These are phyloP conservation scores for Elephas maximus DNA, from an alignment of 2,113 vertebrate genomes.

Conservation along the genomic window DNA sequence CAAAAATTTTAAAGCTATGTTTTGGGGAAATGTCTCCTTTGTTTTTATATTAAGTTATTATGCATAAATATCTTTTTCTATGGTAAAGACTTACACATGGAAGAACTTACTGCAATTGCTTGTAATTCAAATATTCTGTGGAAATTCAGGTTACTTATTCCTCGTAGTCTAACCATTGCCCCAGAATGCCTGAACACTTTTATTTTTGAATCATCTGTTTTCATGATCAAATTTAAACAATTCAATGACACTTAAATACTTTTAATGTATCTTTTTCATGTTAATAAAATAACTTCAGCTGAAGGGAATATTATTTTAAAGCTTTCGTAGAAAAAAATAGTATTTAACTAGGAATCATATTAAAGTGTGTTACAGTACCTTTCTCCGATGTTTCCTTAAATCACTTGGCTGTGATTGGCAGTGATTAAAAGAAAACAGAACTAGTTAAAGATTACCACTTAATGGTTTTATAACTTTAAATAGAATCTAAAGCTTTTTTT, in stretches of 20 bases:
- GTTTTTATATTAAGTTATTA: neutral
- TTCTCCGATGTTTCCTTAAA: conserved; percentile 98
- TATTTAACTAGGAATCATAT: neutral
- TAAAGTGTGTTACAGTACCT: conserved; percentile 89
- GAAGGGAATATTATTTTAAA: conserved; percentile 40
- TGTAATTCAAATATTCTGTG: neutral
- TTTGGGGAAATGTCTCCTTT: neutral
- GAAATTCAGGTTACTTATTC: neutral
- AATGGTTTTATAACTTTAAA: neutral
- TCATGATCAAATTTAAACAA: conserved; percentile 11
- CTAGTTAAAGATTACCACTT: conserved; percentile 76
- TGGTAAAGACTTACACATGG: neutral
- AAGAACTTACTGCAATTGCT: neutral
- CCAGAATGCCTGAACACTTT: neutral
- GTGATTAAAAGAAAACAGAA: conserved; percentile 72
- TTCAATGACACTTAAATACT: neutral
- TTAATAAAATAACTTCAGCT: neutral
- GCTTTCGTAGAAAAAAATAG: neutral
- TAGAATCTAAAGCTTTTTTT: neutral
- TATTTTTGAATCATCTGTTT: neutral
- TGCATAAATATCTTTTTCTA: neutral
- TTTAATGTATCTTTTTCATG: neutral
- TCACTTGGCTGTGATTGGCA: conserved; percentile 94
- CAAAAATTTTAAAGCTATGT: neutral
- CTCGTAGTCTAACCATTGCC: neutral